These are phyloP conservation scores for Cryptus viduatorius DNA, from an alignment of 2,888 invertebrate species.

Conservation along the genomic window DNA sequence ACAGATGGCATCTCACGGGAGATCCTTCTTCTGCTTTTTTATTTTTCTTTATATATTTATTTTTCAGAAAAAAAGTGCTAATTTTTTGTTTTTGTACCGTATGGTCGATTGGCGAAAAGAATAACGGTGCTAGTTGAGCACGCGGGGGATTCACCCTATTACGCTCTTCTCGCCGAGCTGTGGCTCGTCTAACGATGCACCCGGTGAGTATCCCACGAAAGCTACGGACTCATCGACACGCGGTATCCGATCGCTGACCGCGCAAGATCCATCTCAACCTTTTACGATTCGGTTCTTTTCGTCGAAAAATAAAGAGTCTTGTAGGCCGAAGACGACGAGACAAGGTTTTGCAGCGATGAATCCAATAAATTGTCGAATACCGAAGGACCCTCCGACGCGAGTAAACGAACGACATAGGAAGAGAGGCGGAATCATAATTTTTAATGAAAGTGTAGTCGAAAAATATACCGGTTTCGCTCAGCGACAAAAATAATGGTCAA, in stretches of 20 bases:
- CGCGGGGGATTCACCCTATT: slow-evolving; percentile 5
- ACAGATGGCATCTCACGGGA: slow-evolving; percentile 17
- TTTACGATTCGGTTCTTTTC: background rate
- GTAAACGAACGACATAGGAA: slow-evolving; percentile 17
- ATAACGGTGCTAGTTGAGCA: background rate
- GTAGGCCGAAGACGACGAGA: background rate
- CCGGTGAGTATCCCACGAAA: slow-evolving; percentile 72
- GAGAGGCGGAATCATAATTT: slow-evolving; percentile 74
- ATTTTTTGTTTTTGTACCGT: slow-evolving; percentile 27
- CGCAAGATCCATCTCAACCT: background rate
- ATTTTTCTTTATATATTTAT: slow-evolving; percentile 1
- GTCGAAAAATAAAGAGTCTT: background rate
- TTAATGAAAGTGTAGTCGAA: slow-evolving; percentile 79
- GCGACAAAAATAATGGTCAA: slow-evolving; percentile 84
- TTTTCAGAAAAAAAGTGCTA: background rate
- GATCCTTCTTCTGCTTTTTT: slow-evolving; percentile 25
- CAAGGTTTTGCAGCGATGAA: slow-evolving; percentile 48
- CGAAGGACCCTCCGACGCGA: slow-evolving; percentile 51
- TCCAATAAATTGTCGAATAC: slow-evolving; percentile 41
- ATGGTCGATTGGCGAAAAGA: slow-evolving; percentile 11
- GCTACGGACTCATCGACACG: slow-evolving; percentile 69
- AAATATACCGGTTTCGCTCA: slow-evolving; percentile 68
- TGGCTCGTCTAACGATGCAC: slow-evolving; percentile 74
- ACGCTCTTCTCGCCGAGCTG: slow-evolving; percentile 2
- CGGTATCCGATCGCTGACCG: slow-evolving; percentile 65